Evolutionary conservation across 1,140 invertebrate genomes (phyloP).

Genomic region (Adoxophyes honmai): DNA sequence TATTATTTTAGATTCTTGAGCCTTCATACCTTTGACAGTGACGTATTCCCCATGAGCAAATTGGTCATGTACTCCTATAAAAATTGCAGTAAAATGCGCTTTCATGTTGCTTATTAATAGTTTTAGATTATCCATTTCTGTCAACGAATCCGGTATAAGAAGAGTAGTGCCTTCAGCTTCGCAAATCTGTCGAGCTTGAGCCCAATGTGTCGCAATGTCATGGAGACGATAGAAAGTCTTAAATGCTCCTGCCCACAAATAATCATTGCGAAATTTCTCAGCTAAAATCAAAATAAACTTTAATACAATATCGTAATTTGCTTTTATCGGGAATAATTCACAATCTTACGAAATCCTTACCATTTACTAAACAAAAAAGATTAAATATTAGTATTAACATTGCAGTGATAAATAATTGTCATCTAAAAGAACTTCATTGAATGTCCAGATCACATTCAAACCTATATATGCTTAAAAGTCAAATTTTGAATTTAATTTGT

Average conservation of each 20-base stretch:
- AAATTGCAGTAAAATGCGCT: constrained; percentile 48
- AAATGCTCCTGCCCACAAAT: constrained; percentile 51
- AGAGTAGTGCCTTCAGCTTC: constrained; percentile 50
- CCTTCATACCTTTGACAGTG: constrained; percentile 39
- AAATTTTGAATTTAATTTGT: too few relatives aligned
- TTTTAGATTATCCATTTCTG: constrained; percentile 56
- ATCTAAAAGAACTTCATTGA: too few relatives aligned
- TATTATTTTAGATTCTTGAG: neutral
- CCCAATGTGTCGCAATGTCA: constrained; percentile 47
- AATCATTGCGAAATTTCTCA: constrained; percentile 54
- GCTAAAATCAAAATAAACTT: constrained; percentile 29
- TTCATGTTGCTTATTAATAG: constrained; percentile 57
- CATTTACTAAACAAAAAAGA: too few relatives aligned
- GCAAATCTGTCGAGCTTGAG: constrained; percentile 48
- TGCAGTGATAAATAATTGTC: too few relatives aligned
- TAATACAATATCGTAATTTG: too few relatives aligned
- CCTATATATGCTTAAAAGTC: too few relatives aligned
- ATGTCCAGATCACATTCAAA: too few relatives aligned
- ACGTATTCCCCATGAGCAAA: constrained; percentile 47
- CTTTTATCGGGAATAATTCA: too few relatives aligned
- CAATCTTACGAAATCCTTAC: too few relatives aligned
- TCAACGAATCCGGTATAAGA: constrained; percentile 42
- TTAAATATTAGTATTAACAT: too few relatives aligned
- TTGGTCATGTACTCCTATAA: constrained; percentile 51
- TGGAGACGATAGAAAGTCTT: constrained; percentile 51